Percentiles rank a stretch among this genome's conserved stretches.
Conservation (phyloP, 2,888 invertebrate species). For the Andrena minutula region DNA sequence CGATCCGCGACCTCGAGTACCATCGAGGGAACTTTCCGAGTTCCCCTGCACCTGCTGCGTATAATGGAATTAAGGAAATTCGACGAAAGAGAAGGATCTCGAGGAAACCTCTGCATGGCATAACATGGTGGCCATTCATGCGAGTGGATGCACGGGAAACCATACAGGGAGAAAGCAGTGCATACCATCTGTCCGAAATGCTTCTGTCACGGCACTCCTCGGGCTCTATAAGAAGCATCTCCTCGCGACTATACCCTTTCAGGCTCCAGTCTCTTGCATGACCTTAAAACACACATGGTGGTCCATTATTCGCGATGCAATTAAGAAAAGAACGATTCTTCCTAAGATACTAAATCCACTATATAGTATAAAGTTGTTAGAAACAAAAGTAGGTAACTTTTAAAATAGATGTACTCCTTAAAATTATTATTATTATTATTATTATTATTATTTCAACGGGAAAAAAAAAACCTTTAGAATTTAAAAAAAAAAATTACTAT, state of each 20-base stretch:
- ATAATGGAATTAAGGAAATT: conserved; percentile 31
- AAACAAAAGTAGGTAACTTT: no score
- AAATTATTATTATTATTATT: no score
- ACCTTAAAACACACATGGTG: no score
- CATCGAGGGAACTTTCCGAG: neutral
- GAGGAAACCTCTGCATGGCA: conserved; percentile 54
- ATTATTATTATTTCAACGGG: no score
- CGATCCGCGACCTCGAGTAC: conserved; percentile 7
- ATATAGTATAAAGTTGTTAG: no score
- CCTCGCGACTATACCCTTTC: neutral
- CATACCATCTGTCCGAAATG: conserved; percentile 73
- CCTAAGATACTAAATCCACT: no score
- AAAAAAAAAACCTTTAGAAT: no score
- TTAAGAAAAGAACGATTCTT: no score
- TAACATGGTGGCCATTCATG: conserved; percentile 36
- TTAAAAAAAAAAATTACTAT: no score
- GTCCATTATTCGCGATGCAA: no score
- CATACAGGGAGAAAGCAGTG: conserved; percentile 70
- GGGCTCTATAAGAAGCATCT: conserved; percentile 16
- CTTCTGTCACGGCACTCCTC: conserved; percentile 69
- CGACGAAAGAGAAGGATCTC: conserved; percentile 44
- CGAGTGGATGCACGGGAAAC: conserved; percentile 67
- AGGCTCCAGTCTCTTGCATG: neutral
- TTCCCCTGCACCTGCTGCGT: neutral
- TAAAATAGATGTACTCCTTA: no score